Conservation (phyloP, 2,797 vertebrate genomes). For the Margarornis squamiger region DNA sequence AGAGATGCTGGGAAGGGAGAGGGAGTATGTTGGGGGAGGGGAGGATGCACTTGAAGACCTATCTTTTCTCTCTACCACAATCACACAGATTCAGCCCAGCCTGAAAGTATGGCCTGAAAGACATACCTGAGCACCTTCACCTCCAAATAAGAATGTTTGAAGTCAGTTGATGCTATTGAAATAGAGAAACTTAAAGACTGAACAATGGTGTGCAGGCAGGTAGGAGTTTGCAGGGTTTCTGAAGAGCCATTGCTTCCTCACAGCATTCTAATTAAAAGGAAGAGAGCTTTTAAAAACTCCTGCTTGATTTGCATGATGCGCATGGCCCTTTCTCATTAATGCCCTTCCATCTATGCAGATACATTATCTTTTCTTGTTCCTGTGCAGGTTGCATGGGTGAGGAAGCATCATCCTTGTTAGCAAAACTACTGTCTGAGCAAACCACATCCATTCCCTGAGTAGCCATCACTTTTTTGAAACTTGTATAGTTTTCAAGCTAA, state of each 20-base stretch:
- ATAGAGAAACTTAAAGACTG: not conserved
- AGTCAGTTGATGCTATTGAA: not conserved
- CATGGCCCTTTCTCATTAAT: not conserved
- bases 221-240: not conserved
- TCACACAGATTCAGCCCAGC: not conserved
- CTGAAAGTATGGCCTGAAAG: not conserved
- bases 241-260: not conserved
- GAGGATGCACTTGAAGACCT: not conserved
- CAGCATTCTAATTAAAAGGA: not conserved
- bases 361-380: not conserved
- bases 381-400: not conserved
- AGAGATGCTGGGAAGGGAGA: not conserved
- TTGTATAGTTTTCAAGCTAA: not conserved
- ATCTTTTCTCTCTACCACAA: not conserved
- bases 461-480: not conserved
- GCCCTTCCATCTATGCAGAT: fast-evolving
- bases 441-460: not conserved
- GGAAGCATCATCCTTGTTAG: not conserved
- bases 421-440: not conserved
- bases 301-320: not conserved
- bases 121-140: not conserved
- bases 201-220: not conserved
- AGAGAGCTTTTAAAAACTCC: not conserved
- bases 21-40: fast-evolving
- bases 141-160: not conserved